Percentiles rank a stretch among this genome's conserved stretches.
phyloP scores from a whole-genome alignment of 2,113 vertebrate species.

The Datnioides undecimradiatus region DNA sequence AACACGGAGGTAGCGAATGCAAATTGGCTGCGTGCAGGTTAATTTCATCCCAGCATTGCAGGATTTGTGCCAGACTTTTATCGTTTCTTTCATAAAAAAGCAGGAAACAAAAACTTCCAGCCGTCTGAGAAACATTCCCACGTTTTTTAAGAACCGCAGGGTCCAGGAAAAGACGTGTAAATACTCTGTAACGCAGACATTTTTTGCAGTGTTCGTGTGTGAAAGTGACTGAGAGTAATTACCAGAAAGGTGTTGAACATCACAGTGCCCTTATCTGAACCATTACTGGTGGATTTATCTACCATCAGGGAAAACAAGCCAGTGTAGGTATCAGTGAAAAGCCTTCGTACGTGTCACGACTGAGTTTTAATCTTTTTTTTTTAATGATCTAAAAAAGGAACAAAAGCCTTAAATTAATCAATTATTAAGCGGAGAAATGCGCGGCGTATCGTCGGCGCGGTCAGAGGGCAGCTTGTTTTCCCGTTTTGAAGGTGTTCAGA shows the following conservation, averaged over 20 bases:
- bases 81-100: not conserved
- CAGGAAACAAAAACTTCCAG: not conserved
- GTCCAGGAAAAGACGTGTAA: not conserved
- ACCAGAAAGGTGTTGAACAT: slow-evolving; percentile 61
- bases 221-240: slow-evolving; percentile 55
- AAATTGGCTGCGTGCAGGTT: not conserved
- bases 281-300: slow-evolving; percentile 60
- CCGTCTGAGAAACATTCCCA: not conserved
- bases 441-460: not conserved
- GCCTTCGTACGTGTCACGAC: slow-evolving; percentile 14
- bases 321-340: slow-evolving; percentile 13
- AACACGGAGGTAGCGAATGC: not conserved
- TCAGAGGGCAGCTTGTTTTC: not conserved
- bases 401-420: not conserved
- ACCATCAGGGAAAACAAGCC: slow-evolving; percentile 54
- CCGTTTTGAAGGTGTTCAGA: not conserved
- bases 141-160: not conserved
- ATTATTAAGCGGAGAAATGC: not conserved
- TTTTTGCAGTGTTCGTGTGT: slow-evolving; percentile 36
- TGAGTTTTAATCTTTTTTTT: slow-evolving; percentile 20
- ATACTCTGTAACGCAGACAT: not conserved
- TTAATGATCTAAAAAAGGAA: not conserved
- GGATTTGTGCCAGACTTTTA: not conserved
- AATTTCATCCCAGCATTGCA: not conserved
- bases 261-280: slow-evolving; percentile 61